A percentile compares a stretch with the other conserved stretches of the same genome.
phyloP scores from a whole-genome alignment of 2,888 invertebrate genomes.

The Lasioglossum vierecki region DNA sequence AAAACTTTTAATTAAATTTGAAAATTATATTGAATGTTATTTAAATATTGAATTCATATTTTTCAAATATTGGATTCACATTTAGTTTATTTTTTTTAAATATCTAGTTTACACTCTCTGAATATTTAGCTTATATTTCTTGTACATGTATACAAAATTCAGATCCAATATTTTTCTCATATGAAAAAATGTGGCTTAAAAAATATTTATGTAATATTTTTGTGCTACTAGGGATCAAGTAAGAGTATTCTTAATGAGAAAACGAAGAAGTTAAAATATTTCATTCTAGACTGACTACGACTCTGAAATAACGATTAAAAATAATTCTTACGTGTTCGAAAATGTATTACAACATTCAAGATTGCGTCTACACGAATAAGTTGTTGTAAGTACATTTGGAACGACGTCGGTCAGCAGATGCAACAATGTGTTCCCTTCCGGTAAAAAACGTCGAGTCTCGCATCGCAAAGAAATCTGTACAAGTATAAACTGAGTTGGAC shows the following conservation, averaged over 20 bases:
- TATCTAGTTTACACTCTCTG: no score
- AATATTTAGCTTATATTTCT: no score
- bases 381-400: not conserved
- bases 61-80: no score
- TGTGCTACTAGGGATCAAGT: no score
- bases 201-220: no score
- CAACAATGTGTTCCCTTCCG: not conserved
- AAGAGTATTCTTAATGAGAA: not conserved
- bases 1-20: no score
- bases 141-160: no score
- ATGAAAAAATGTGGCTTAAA: no score
- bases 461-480: not conserved
- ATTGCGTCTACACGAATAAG: not conserved
- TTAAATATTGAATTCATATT: no score
- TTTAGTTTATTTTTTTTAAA: no score
- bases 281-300: not conserved
- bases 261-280: not conserved
- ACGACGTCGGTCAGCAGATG: not conserved
- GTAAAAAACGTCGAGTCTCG: not conserved
- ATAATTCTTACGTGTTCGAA: not conserved
- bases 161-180: no score
- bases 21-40: no score
- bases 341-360: not conserved
- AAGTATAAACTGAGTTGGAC: not conserved
- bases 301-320: not conserved